Percentiles rank a stretch among this genome's conserved stretches.
Conservation (phyloP, 2,797 vertebrate species). For the Poecilia velifera region DNA sequence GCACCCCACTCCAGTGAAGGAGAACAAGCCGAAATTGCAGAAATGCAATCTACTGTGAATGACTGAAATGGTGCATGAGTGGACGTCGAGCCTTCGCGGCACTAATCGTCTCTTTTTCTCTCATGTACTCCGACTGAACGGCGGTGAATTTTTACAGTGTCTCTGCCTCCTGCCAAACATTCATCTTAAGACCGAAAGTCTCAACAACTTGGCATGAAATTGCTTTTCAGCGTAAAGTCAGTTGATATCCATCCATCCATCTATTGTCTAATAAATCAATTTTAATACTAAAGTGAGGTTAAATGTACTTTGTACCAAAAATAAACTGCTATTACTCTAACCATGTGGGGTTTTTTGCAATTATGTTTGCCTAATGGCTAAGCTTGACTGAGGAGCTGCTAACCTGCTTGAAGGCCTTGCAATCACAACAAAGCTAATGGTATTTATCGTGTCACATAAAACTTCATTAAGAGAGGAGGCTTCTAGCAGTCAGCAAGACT, state of each 20-base stretch:
- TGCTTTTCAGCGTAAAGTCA: slow-evolving; percentile 50
- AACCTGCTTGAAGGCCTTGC: slow-evolving; percentile 40
- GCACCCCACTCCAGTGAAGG: slow-evolving; percentile 46
- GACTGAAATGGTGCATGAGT: slow-evolving; percentile 54
- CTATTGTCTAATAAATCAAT: slow-evolving; percentile 38
- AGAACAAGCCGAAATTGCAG: slow-evolving; percentile 59
- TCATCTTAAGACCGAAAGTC: slow-evolving; percentile 56
- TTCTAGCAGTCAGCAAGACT: slow-evolving; percentile 35
- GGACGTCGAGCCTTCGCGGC: slow-evolving; percentile 46
- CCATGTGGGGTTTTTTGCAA: not conserved
- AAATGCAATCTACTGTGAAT: slow-evolving; percentile 58
- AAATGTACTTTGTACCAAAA: slow-evolving; percentile 29
- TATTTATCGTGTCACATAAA: slow-evolving; percentile 48
- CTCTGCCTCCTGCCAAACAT: slow-evolving; percentile 42
- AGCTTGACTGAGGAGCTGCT: slow-evolving; percentile 32
- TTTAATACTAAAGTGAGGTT: slow-evolving; percentile 35
- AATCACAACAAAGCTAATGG: slow-evolving; percentile 39
- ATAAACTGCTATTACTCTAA: slow-evolving; percentile 4
- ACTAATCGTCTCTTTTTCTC: slow-evolving; percentile 48
- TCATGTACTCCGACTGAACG: slow-evolving; percentile 20
- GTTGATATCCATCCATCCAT: slow-evolving; percentile 13
- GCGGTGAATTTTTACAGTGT: slow-evolving; percentile 29
- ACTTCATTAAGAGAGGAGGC: slow-evolving; percentile 54
- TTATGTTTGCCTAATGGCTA: slow-evolving; percentile 18
- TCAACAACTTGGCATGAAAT: slow-evolving; percentile 64